Base-by-base conservation (phyloP, 1,140 invertebrate species). In the Cydia pomonella region DNA sequence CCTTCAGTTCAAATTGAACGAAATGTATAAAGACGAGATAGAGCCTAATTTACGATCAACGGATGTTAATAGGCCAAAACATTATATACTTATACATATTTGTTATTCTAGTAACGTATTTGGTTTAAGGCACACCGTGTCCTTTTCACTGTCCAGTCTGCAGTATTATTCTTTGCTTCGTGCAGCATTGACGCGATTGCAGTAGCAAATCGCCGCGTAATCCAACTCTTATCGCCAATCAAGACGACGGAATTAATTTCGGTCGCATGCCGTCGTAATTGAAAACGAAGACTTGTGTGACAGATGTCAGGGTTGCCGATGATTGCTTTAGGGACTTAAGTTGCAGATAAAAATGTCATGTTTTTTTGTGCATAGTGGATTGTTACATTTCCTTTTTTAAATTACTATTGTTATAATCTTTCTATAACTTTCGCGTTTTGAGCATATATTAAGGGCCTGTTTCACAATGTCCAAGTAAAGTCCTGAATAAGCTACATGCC, bases 181-280 rank as follows among this genome's bases (percentile, higher is more conserved):
- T 81, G 78, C 77, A 82, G 76, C 78, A 80, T 87, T 88, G 84
- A 87, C 84, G 84, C 80, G 86, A 90, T 87, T 89, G 82, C 75
- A 80, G 79, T 77, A 85, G 84, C 88, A 89, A 91, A 91, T 91
- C 85, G 88, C 81, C 82, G 81, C 75, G 80, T 91, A 91, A 91
- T 91, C 88, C 86, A 79, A 87, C 87, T 90, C 88, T 83, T 87
- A 87, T 84, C 80, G 83, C 79, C 81, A 84, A 91, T 89, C 86
- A 83, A 81, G 85, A 89, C 86, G 86, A 79, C 80, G 81, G 87
- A 89, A 91, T 90, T 91, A 91, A 91, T 89, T 83, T 86, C 76
- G 81, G 85, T 79, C 86, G 82, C 82, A 79, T 81, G 86, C 78
- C 82, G 74, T 71, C 53, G 79, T 90, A 90, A 91, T 89, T 91